phyloP scores from a whole-genome alignment of 2,113 vertebrate genomes.

The Anarrhichthys ocellatus region DNA sequence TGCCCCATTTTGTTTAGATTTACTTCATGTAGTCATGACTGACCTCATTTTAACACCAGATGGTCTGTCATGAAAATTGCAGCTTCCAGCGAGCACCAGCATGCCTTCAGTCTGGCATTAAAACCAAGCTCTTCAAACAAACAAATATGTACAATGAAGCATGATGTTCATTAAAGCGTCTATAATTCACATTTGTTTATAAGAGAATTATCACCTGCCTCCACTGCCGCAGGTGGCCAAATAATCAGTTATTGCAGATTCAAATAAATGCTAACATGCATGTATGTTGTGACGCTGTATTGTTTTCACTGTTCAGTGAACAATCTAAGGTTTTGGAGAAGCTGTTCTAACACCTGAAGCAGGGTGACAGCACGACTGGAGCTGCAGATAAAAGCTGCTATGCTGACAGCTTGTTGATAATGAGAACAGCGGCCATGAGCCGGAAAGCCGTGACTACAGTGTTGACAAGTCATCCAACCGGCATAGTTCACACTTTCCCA shows the following conservation, averaged over 20 bases:
- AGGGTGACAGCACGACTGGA: conserved; percentile 62
- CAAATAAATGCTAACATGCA: background rate
- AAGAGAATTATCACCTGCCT: background rate
- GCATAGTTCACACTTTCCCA: conserved; percentile 48
- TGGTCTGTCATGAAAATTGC: background rate
- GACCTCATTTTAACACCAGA: background rate
- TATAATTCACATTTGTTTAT: background rate
- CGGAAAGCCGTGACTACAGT: conserved; percentile 54
- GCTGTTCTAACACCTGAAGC: conserved; percentile 65
- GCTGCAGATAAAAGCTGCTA: conserved; percentile 63
- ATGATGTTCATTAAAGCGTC: background rate
- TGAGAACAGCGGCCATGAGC: conserved; percentile 59
- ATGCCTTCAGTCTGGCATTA: background rate
- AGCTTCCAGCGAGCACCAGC: background rate
- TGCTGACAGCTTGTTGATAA: conserved; percentile 73
- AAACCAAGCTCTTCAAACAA: background rate
- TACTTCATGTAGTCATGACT: too few species aligned
- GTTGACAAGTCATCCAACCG: conserved; percentile 69
- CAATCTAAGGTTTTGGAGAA: conserved; percentile 30
- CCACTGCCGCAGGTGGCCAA: background rate
- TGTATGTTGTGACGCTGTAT: background rate
- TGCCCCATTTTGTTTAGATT: background rate
- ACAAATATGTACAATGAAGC: background rate
- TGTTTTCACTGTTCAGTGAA: background rate
- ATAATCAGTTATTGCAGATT: background rate